A percentile compares a stretch with the other conserved stretches of the same genome.
Conservation (phyloP, 2,888 invertebrate genomes). For the Agrotis segetum region DNA sequence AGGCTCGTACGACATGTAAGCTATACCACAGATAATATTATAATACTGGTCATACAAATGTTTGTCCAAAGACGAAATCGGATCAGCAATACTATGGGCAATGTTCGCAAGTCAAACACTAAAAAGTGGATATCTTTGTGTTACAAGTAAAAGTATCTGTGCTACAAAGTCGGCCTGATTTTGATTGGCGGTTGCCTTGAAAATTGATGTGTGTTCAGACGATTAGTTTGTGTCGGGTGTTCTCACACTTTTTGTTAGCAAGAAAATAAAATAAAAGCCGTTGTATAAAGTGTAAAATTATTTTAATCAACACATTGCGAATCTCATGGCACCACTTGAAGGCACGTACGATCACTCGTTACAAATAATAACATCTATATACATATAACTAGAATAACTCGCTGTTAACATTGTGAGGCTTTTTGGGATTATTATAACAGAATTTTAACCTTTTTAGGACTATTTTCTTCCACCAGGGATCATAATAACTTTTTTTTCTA, state of each 20-base stretch:
- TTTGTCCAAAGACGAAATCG: too few relatives aligned
- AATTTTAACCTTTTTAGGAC: conserved; percentile 19
- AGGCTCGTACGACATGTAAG: too few relatives aligned
- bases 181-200: too few relatives aligned
- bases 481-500: too few relatives aligned
- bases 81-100: too few relatives aligned
- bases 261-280: conserved; percentile 17
- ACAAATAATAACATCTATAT: conserved; percentile 71
- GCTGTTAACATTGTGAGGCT: conserved; percentile 62
- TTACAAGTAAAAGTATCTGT: too few relatives aligned
- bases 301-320: conserved; percentile 80
- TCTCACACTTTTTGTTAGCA: background rate
- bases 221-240: background rate
- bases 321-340: conserved; percentile 86
- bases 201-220: too few relatives aligned
- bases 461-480: background rate
- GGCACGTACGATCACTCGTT: conserved; percentile 81
- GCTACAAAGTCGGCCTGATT: too few relatives aligned
- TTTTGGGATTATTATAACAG: conserved; percentile 22
- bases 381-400: conserved; percentile 72
- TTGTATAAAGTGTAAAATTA: conserved; percentile 67
- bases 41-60: too few relatives aligned
- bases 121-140: too few relatives aligned
- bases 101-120: too few relatives aligned
- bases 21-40: too few relatives aligned